Conservation (phyloP, 2,113 vertebrate species). For the Patagioenas fasciata region DNA sequence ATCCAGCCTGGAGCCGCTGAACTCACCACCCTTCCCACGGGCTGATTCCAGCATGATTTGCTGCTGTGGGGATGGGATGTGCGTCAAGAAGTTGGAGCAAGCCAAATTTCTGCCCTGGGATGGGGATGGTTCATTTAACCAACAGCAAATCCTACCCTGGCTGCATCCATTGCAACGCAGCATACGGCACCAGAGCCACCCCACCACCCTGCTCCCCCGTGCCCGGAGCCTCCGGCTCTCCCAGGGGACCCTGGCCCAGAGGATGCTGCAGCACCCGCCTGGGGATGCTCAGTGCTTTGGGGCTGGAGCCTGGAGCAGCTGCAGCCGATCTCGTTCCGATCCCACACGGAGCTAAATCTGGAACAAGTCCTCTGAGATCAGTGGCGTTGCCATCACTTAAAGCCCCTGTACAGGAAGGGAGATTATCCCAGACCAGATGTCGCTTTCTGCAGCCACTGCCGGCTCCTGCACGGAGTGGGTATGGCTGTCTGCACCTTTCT, state of each 20-base stretch:
- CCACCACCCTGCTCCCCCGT: accelerated
- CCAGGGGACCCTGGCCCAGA: accelerated
- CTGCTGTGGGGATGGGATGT: not conserved
- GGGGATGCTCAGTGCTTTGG: accelerated
- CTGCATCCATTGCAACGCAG: not conserved
- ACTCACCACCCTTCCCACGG: accelerated
- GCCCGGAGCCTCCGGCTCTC: accelerated
- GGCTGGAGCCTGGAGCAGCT: not conserved
- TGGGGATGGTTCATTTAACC: not conserved
- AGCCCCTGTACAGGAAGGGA: not conserved
- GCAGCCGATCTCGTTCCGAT: not conserved
- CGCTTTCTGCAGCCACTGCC: not conserved
- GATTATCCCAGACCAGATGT: conserved; percentile 57
- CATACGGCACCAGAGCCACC: accelerated
- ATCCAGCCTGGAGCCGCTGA: accelerated
- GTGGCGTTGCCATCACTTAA: not conserved
- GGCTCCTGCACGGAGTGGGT: accelerated
- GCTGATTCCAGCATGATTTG: accelerated
- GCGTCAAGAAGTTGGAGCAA: accelerated
- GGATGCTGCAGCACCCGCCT: not conserved
- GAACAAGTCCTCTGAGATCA: conserved; percentile 38
- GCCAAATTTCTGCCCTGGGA: not conserved
- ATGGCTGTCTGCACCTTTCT: not conserved
- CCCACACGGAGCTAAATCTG: conserved; percentile 9
- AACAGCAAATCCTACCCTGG: not conserved